phyloP scores from a whole-genome alignment of 2,797 vertebrate species.

The Stomatorhinus walkeri region DNA sequence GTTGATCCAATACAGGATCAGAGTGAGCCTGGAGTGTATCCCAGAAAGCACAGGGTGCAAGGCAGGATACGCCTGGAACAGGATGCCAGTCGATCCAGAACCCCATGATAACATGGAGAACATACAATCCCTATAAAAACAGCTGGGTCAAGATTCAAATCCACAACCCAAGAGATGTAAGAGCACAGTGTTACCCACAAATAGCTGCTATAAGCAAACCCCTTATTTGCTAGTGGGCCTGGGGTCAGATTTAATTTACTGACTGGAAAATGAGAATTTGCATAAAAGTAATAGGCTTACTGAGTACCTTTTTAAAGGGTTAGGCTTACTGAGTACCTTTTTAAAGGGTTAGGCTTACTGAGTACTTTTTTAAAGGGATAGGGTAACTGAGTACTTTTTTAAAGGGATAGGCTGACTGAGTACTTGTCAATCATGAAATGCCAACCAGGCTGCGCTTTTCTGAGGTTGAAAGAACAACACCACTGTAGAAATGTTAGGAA shows the following conservation, averaged over 20 bases:
- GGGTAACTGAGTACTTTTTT: background rate
- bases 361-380: background rate
- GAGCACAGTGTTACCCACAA: background rate
- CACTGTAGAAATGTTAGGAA: background rate
- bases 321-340: background rate
- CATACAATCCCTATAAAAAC: background rate
- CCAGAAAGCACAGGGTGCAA: background rate
- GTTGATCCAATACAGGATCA: background rate
- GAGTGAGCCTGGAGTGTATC: background rate
- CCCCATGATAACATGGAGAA: conserved; percentile 3
- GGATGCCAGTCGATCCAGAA: background rate
- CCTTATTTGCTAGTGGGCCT: background rate
- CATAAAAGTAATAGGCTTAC: background rate
- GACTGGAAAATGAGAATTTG: background rate
- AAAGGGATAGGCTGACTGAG: background rate
- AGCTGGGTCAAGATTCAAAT: background rate
- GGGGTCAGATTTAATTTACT: background rate
- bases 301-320: background rate
- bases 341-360: background rate
- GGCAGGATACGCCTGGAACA: background rate
- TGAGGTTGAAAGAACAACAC: background rate
- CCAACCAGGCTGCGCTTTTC: background rate
- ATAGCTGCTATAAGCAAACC: background rate
- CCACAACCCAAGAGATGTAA: background rate
- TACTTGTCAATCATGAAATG: background rate